Conservation (phyloP, 2,888 invertebrate species). For the Hydrotaea cyrtoneurina region DNA sequence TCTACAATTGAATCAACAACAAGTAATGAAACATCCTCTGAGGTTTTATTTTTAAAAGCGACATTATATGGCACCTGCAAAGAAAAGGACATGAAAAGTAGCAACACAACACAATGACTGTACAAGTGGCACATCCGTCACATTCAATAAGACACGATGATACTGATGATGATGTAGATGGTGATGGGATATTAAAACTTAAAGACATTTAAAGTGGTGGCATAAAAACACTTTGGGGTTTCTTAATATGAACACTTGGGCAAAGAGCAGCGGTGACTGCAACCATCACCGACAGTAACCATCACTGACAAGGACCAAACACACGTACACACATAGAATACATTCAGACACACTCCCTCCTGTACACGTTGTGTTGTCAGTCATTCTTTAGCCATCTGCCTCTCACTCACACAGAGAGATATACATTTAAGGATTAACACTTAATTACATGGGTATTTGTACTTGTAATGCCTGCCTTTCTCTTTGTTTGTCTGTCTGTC, state of each 20-base stretch:
- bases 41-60: constrained; percentile 99
- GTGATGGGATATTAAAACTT: constrained; percentile 11
- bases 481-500: neutral
- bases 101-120: neutral
- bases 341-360: neutral
- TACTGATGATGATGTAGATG: neutral
- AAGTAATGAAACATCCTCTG: constrained; percentile 95
- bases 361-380: neutral
- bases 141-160: neutral
- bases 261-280: neutral
- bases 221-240: constrained; percentile 27
- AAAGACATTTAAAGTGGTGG: constrained; percentile 23
- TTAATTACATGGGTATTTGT: constrained; percentile 42
- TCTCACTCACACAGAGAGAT: neutral
- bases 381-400: too few species aligned
- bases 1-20: constrained; percentile 99
- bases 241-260: neutral
- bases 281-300: neutral
- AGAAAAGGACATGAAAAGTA: constrained; percentile 9
- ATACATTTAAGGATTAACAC: constrained; percentile 44
- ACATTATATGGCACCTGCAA: constrained; percentile 98
- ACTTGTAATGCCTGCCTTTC: constrained; percentile 1
- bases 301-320: neutral
- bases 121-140: neutral
- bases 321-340: neutral